phyloP scores from a whole-genome alignment of 2,888 invertebrate species.

The Hermodice carunculata region DNA sequence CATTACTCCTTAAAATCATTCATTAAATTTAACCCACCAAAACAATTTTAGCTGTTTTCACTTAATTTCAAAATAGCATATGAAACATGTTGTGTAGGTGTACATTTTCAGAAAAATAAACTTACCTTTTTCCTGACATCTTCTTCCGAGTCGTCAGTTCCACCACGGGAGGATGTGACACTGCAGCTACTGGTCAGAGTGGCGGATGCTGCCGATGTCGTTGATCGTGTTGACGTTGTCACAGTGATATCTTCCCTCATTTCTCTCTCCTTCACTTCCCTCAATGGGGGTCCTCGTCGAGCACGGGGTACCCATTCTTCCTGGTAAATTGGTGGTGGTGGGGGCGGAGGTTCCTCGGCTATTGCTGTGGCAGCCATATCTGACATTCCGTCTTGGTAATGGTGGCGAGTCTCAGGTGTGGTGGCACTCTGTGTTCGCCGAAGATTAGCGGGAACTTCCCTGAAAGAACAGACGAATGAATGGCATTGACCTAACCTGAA shows the following conservation, averaged over 20 bases:
- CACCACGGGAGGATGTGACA: conserved; percentile 32
- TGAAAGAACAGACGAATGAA: neutral
- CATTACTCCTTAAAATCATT: no score
- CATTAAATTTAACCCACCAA: no score
- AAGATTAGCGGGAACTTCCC: neutral
- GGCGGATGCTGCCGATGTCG: conserved; percentile 36
- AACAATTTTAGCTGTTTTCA: no score
- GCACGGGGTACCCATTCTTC: conserved; percentile 36
- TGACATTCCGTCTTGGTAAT: neutral
- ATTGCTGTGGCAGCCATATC: neutral
- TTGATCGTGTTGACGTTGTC: conserved; percentile 24
- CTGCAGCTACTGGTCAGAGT: conserved; percentile 33
- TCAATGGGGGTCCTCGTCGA: conserved; percentile 42
- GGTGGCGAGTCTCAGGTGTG: neutral
- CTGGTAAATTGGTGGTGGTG: conserved; percentile 39
- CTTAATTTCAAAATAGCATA: no score
- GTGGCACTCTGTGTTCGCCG: conserved; percentile 20
- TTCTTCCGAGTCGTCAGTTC: conserved; percentile 37
- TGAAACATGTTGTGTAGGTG: no score
- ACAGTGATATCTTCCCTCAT: conserved; percentile 10
- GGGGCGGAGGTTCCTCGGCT: conserved; percentile 42
- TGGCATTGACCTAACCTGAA: no score
- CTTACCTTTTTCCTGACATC: conserved; percentile 33
- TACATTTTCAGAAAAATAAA: no score
- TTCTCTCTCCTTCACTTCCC: neutral